Evolutionary conservation across 2,888 invertebrate genomes (phyloP), one percentile per base, ranked within the genome.

Genomic region (Plemyria rubiginata): DNA sequence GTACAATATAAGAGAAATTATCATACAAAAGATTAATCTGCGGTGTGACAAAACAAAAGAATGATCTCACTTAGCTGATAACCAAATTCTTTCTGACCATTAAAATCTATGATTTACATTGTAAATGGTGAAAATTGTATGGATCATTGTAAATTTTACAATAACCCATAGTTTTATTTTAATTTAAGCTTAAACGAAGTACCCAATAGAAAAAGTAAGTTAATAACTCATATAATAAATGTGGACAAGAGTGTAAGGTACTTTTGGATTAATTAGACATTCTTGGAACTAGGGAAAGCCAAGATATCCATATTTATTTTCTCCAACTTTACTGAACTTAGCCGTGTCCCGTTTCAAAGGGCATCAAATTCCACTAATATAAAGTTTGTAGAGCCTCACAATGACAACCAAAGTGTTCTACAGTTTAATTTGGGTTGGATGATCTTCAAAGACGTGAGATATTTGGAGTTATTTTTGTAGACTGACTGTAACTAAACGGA

Each of bases 1-100:
- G 80, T 70, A 0, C 62, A 80, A 84, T 75, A 52, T 48, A 74
- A 29, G 61, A 69, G 29, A 50, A 60, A 50, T 61, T 51, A 48
- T 49, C n/a, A 28, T 9, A 55, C 12, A 48, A 40, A 22, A 49
- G 12, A 7, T 15, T 38, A 36, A 38, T 51, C 15, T 4, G 9
- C 3, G 9, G 9, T 11, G 16, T 41, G 13, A 52, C 52, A 40
- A 40, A 40, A 52, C 9, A 8, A 16, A 8, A 2, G 32, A 32
- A 32, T 32, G 2, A 32, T 3, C 0, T 5, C 0, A 1, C 0
- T 5, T 8, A 8, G 7, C 8, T 15, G 43, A 43, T 8, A 22
- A n/a, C n/a, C n/a, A n/a, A n/a, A 3, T 22, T 22, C 3, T 22
- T 22, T 22, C 2, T 22, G 22, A 22, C 22, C 22, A n/a, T n/a